Percentiles rank a stretch among this genome's conserved stretches.
Conservation (phyloP, 2,888 invertebrate species). For the Zaprionus obscuricornis region DNA sequence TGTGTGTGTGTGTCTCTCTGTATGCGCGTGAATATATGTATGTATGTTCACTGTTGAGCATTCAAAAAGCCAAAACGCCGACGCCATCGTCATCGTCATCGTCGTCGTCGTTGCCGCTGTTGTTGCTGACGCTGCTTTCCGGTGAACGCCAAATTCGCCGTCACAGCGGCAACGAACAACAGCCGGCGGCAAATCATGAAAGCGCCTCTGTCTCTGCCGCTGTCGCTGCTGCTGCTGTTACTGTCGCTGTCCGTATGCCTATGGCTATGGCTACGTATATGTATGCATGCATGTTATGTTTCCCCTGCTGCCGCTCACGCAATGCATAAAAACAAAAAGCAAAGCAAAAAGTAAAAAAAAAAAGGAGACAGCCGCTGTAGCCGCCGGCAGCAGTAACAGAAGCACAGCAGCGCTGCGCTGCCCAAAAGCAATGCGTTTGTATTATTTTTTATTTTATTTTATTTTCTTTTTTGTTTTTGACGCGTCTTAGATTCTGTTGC, state of each 20-base stretch:
- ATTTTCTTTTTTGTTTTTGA: constrained; percentile 73
- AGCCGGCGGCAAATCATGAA: constrained; percentile 75
- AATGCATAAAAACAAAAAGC: constrained; percentile 29
- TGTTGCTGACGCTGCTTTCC: constrained; percentile 60
- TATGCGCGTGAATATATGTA: too few species aligned
- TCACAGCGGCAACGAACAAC: constrained; percentile 27
- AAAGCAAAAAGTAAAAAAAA: constrained; percentile 12
- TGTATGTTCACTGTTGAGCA: too few species aligned
- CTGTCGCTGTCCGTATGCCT: too few species aligned
- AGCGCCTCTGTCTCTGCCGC: constrained; percentile 45
- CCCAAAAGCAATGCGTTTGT: constrained; percentile 61
- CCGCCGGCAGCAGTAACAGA: constrained; percentile 7
- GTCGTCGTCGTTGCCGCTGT: too few species aligned
- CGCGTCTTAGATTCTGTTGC: constrained; percentile 68
- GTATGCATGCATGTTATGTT: background rate
- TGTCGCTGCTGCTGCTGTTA: too few species aligned
- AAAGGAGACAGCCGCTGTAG: constrained; percentile 40
- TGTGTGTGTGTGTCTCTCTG: background rate
- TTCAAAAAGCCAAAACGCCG: constrained; percentile 50
- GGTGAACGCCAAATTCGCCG: constrained; percentile 61
- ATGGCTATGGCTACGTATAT: too few species aligned
- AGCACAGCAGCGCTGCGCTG: constrained; percentile 26
- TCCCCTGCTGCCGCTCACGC: background rate
- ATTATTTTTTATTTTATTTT: background rate
- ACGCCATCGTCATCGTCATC: too few species aligned